Base-by-base conservation (phyloP, 1,140 invertebrate genomes). In the Andrena cerasifolii region DNA sequence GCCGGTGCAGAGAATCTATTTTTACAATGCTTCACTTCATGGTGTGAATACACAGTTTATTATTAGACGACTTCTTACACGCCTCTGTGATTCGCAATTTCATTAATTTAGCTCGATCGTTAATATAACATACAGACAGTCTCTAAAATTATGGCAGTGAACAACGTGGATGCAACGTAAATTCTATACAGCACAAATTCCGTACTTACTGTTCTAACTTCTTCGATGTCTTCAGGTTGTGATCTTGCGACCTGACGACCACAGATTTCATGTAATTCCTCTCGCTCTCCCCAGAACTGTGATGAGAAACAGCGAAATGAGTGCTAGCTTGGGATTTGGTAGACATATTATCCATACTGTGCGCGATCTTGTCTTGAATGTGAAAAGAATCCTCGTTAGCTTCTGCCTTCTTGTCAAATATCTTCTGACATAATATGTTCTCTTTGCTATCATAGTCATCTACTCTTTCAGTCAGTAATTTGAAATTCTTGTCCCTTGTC, bases 201-300 rank as follows among this genome's bases (percentile, higher is more conserved):
- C 53, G 1, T 83, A 90, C 91, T 90, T 77, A 93, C 92, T 92
- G 90, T 76, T 92, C 91, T 0, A 92, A 86, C 72, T 92, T 92
- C 26, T 90, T 91, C 0, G 90, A 89, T 21, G 87, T 88, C 75
- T 91, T 90, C 26, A 91, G 86, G 56, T 88, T 82, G 80, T 86
- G 85, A 79, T 90, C 75, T 31, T 92, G 85, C 1, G 90, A 89
- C 53, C 90, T 83, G 14, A 93, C 86, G 18, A 92, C 90, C 24
- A 93, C 86, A 0, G 92, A 93, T 68, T 88, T 86, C 7, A 89
- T 91, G 18, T 91, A 91, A 71, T 89, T 91, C 78, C 88, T 89
- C 18, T 92, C 91, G 40, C 89, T 92, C 21, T 93, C 91, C 5
- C 85, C 90, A 0, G 91, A 91, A 62, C 89, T 92, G 63, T 91